A percentile compares a stretch with the other conserved stretches of the same genome.
Conservation (phyloP, 2,888 invertebrate species). For the Lumbricus terrestris region DNA sequence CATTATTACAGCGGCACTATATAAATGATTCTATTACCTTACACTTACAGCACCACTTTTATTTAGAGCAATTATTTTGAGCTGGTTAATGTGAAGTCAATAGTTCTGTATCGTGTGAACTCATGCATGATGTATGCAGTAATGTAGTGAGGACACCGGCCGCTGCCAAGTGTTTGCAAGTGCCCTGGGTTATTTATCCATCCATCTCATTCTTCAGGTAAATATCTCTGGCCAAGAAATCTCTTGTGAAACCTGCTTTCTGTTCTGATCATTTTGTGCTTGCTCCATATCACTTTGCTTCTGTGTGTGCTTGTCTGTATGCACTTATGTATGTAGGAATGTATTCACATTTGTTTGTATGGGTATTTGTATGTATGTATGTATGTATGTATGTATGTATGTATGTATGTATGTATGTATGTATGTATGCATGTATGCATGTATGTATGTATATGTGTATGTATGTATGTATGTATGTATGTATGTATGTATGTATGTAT, state of each 20-base stretch:
- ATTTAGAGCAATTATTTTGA: background rate
- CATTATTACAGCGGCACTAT: background rate
- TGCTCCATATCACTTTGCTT: background rate
- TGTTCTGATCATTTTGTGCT: background rate
- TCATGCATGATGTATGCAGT: background rate
- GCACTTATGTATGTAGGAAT: too few species aligned
- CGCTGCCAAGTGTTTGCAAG: background rate
- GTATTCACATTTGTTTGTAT: too few species aligned
- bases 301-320: background rate
- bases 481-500: too few species aligned
- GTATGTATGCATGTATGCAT: slow-evolving; percentile 22
- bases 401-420: slow-evolving; percentile 7
- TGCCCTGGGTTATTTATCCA: background rate
- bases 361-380: background rate
- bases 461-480: too few species aligned
- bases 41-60: background rate
- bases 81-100: background rate
- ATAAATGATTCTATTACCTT: background rate
- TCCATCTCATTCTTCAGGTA: background rate
- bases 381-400: slow-evolving; percentile 18
- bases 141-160: background rate
- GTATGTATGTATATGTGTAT: slow-evolving; percentile 15
- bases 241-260: background rate
- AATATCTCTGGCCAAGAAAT: background rate
- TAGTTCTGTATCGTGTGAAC: background rate